phyloP scores from a whole-genome alignment of 23 tunicate genomes.

The Oikopleura dioica region DNA sequence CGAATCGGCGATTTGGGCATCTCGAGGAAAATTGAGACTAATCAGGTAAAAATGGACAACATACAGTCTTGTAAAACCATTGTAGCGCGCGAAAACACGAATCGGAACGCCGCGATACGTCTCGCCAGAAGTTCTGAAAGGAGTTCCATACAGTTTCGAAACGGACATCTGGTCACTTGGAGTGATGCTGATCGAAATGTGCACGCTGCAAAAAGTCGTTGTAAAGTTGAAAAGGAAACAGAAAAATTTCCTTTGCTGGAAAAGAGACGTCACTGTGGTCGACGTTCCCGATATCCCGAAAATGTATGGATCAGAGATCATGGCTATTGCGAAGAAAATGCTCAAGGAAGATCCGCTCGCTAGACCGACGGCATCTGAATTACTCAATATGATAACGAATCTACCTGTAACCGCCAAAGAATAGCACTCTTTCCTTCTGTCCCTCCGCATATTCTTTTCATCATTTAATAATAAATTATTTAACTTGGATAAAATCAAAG shows the following conservation, averaged over 20 bases:
- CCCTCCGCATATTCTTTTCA: too few relatives aligned
- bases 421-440: too few relatives aligned
- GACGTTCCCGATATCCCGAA: not conserved
- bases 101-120: not conserved
- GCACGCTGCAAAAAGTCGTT: not conserved
- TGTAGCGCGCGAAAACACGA: not conserved
- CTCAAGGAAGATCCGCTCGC: not conserved
- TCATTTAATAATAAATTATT: too few relatives aligned
- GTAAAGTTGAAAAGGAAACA: not conserved
- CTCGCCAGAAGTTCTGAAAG: not conserved
- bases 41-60: not conserved
- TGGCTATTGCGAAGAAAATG: not conserved
- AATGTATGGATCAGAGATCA: not conserved
- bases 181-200: not conserved
- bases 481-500: too few relatives aligned
- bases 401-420: too few relatives aligned
- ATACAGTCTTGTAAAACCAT: too few relatives aligned
- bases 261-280: too few relatives aligned
- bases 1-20: not conserved
- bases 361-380: not conserved
- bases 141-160: not conserved
- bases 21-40: not conserved
- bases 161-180: not conserved
- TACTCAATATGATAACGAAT: not conserved
- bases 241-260: not conserved